These are phyloP conservation scores for Procavia capensis DNA, from an alignment of 2,113 vertebrate genomes.

Conservation along the genomic window DNA sequence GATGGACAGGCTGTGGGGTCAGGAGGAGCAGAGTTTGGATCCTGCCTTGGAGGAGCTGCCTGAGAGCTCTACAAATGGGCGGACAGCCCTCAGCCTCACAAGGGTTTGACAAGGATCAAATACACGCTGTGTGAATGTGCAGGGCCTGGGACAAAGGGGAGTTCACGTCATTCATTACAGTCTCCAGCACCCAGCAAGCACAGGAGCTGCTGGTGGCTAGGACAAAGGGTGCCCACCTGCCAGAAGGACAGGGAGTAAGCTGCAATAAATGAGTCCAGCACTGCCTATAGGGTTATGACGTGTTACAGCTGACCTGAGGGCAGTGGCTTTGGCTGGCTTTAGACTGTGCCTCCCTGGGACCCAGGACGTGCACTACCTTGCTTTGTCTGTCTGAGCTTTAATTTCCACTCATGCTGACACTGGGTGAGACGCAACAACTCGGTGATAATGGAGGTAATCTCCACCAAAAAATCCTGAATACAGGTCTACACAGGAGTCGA, in stretches of 20 bases:
- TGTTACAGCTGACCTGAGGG: no score
- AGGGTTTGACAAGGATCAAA: not conserved
- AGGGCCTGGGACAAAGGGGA: not conserved
- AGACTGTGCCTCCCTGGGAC: not conserved
- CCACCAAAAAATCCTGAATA: not conserved
- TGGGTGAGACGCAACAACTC: no score
- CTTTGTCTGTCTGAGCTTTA: not conserved
- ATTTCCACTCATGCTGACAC: not conserved
- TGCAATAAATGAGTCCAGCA: not conserved
- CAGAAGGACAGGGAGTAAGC: not conserved
- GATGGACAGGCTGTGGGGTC: not conserved
- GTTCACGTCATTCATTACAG: not conserved
- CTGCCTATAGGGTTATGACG: no score
- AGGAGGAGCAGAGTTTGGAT: accelerated
- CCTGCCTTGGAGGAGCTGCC: no score
- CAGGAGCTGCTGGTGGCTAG: not conserved
- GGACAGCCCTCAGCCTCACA: no score
- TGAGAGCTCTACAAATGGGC: not conserved
- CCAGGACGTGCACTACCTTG: no score
- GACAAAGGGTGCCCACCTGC: not conserved
- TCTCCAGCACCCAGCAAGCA: not conserved
- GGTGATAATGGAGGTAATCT: not conserved
- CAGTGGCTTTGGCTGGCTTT: no score
- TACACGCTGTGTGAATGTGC: accelerated
- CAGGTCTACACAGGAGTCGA: not conserved